phyloP scores from a whole-genome alignment of 2,797 vertebrate species.

The Sebastes steindachneri region DNA sequence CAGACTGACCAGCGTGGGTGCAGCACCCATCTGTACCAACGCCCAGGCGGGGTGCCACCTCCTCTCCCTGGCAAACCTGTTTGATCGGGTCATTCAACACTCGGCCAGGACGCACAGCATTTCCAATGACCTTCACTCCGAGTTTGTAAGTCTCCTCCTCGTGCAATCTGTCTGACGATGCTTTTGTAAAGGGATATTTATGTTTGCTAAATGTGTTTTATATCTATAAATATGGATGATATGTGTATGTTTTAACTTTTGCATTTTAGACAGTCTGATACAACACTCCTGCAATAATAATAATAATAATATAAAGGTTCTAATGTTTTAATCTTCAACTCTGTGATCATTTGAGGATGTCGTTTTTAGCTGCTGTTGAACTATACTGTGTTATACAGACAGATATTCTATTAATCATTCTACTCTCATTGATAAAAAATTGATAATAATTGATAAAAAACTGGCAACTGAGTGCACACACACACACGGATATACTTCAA shows the following conservation, averaged over 20 bases:
- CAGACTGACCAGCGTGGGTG: conserved; percentile 23
- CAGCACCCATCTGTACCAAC: conserved; percentile 67
- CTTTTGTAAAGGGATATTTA: not conserved
- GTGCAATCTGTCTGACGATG: not conserved
- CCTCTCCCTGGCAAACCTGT: conserved; percentile 81
- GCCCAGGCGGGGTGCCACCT: conserved; percentile 67
- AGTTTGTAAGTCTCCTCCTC: conserved; percentile 77
- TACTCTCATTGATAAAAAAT: not conserved
- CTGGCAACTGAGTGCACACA: not conserved
- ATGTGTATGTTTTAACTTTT: not conserved
- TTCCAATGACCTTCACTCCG: conserved; percentile 82
- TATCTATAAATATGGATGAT: not conserved
- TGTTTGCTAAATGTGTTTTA: not conserved
- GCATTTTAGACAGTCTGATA: too few relatives aligned
- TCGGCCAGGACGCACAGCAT: conserved; percentile 84
- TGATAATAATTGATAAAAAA: not conserved
- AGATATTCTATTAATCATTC: not conserved
- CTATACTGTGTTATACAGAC: not conserved
- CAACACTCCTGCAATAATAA: not conserved
- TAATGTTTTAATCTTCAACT: not conserved
- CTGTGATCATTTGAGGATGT: not conserved
- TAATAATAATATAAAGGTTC: not conserved
- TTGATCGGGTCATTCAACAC: conserved; percentile 87
- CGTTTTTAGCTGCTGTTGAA: not conserved
- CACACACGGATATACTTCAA: not conserved